Percentiles rank a stretch among this genome's conserved stretches.
These are phyloP conservation scores for Phengaris alcon DNA, from an alignment of 2,888 invertebrate genomes.

Conservation along the genomic window DNA sequence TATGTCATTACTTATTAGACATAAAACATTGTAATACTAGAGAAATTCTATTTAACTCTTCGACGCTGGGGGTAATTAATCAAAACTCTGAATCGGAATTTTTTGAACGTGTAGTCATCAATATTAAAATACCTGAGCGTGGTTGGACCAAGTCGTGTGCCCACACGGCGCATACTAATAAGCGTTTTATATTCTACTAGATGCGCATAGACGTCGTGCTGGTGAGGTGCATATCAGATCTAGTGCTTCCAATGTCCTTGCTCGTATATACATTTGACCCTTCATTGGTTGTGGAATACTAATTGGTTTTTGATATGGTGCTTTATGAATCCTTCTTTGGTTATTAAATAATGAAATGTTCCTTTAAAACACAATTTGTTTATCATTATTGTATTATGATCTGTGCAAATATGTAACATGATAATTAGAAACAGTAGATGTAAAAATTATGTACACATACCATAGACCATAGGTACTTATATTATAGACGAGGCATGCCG, in stretches of 20 bases:
- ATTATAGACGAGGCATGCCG: too few relatives aligned
- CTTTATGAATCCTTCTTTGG: neutral
- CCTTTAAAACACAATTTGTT: too few relatives aligned
- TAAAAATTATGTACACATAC: too few relatives aligned
- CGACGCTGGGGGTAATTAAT: slow-evolving; percentile 21
- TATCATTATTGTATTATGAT: too few relatives aligned
- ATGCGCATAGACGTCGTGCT: slow-evolving; percentile 55
- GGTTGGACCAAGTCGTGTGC: slow-evolving; percentile 69
- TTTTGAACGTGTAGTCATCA: slow-evolving; percentile 50
- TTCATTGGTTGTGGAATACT: slow-evolving; percentile 37
- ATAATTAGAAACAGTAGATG: too few relatives aligned
- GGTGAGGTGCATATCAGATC: slow-evolving; percentile 45
- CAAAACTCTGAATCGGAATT: slow-evolving; percentile 18
- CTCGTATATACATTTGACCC: slow-evolving; percentile 43
- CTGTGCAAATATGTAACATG: too few relatives aligned
- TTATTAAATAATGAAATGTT: neutral
- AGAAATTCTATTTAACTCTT: slow-evolving; percentile 8
- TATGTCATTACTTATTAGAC: neutral
- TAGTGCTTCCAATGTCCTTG: slow-evolving; percentile 47
- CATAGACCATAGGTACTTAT: too few relatives aligned
- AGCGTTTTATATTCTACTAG: slow-evolving; percentile 66
- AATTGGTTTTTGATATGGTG: slow-evolving; percentile 20
- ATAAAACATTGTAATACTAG: neutral
- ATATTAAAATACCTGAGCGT: slow-evolving; percentile 67
- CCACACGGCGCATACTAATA: slow-evolving; percentile 64